Conservation (phyloP, 2,888 invertebrate species). For the Microctonus brassicae region DNA sequence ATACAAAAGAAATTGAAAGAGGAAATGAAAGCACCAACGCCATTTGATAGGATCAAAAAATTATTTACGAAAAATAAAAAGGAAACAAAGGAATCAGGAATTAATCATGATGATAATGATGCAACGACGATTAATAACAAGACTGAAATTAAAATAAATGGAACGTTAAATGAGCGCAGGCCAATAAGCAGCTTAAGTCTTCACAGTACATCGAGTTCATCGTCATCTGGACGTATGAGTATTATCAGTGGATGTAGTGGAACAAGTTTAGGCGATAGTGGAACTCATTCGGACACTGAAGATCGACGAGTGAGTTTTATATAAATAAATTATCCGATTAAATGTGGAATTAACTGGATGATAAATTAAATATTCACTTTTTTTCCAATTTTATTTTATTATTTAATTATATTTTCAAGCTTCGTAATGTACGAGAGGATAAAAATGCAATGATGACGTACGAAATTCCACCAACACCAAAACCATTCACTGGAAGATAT, state of each 20-base stretch:
- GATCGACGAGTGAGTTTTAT: conserved; percentile 73
- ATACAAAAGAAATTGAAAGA: conserved; percentile 84
- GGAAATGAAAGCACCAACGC: conserved; percentile 82
- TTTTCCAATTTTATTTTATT: background rate
- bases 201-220: conserved; percentile 79
- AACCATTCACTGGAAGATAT: conserved; percentile 68
- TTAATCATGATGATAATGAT: conserved; percentile 42
- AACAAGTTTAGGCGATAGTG: conserved; percentile 85
- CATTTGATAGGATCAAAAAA: conserved; percentile 83
- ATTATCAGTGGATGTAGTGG: conserved; percentile 82
- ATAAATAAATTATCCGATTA: background rate
- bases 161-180: conserved; percentile 69
- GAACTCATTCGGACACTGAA: conserved; percentile 87
- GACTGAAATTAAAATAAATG: conserved; percentile 50
- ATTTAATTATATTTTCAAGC: conserved; percentile 1
- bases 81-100: conserved; percentile 58
- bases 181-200: conserved; percentile 80
- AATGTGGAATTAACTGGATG: no score
- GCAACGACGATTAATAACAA: conserved; percentile 41
- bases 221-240: conserved; percentile 85
- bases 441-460: conserved; percentile 68
- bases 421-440: conserved; percentile 51
- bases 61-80: conserved; percentile 79
- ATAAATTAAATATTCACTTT: background rate
- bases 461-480: conserved; percentile 72